Evolutionary conservation across 23 tunicate species (phyloP).

Genomic region (Ascidia mentula): DNA sequence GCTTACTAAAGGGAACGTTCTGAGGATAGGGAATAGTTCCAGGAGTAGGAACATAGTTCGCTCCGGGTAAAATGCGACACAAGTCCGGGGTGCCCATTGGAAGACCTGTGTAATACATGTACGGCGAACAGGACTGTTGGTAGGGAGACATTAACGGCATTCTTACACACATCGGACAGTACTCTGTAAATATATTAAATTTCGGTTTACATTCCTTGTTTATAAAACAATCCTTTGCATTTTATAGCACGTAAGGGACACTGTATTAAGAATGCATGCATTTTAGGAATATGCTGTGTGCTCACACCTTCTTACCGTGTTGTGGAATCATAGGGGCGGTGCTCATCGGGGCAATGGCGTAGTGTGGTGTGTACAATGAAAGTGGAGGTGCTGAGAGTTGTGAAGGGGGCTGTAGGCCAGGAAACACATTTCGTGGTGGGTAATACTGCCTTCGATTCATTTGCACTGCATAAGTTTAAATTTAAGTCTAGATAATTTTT

Average conservation of each 20-base stretch:
- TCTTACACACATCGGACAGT: constrained; percentile 15
- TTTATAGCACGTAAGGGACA: no score
- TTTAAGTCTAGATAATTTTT: no score
- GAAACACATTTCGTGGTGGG: constrained; percentile 10
- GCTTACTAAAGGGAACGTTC: not conserved
- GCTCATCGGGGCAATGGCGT: constrained; percentile 11
- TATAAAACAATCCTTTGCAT: no score
- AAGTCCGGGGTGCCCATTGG: constrained; percentile 1
- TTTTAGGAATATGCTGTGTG: no score
- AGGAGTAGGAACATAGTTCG: not conserved
- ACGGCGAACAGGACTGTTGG: constrained; percentile 12
- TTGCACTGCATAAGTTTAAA: no score
- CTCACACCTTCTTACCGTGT: not conserved
- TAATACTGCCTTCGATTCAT: constrained; percentile 4
- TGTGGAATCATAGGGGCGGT: not conserved
- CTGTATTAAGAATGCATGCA: no score
- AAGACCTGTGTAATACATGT: not conserved
- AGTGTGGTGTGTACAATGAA: not conserved
- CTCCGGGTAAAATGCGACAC: not conserved
- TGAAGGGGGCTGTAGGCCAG: not conserved
- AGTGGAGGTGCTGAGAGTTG: not conserved
- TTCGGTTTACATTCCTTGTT: no score
- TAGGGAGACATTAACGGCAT: not conserved
- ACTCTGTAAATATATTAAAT: not conserved
- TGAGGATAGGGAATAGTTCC: not conserved